Evolutionary conservation across 2,888 invertebrate genomes (phyloP), one percentile per base, ranked within the genome.

Genomic region (Bimastos eiseni): DNA sequence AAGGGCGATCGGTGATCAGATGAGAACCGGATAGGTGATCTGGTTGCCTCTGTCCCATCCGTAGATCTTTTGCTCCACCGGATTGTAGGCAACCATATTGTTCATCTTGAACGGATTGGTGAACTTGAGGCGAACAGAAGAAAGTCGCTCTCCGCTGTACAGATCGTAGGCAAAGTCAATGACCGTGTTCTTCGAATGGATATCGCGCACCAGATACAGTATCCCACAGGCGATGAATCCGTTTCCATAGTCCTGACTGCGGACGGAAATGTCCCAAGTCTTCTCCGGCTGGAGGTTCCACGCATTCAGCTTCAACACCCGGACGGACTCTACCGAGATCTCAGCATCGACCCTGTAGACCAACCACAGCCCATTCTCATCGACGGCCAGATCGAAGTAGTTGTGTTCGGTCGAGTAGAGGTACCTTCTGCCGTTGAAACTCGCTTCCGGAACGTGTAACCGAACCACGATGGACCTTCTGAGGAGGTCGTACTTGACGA

Each of bases 211-310:
- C 0, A 98, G 98, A 95, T 99, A 99, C 36, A 99, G 95, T 19
- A 99, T 98, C 0, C 99, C 99, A 93, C 99, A 99, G 5, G 98
- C 98, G 93, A 99, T 97, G 95, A 99, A 99, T 97, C 98, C 98
- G 95, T 99, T 99, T 0, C 98, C 98, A 55, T 98, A 97, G 41
- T 90, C 88, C 13, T 93, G 92, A 84, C 93, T 93, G 30, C 92
- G 91, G 19, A 94, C 92, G 19, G 93, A 91, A 15, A 94, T 88
- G 83, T 92, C 92, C 94, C 94, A 94, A 19, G 93, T 93, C 90
- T 93, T 93, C 90, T 92, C 91, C 70, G 96, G 96, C 92, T 96
- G 96, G 95, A 97, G 95, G 24, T 95, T 96, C 70, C 96, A 95
- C 0, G 94, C 93, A 91, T 95, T 93, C 33, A 97, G 96, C 96